These are phyloP conservation scores for Drosophila nr. perissopoda DNA, from an alignment of 2,888 invertebrate genomes.

Conservation along the genomic window DNA sequence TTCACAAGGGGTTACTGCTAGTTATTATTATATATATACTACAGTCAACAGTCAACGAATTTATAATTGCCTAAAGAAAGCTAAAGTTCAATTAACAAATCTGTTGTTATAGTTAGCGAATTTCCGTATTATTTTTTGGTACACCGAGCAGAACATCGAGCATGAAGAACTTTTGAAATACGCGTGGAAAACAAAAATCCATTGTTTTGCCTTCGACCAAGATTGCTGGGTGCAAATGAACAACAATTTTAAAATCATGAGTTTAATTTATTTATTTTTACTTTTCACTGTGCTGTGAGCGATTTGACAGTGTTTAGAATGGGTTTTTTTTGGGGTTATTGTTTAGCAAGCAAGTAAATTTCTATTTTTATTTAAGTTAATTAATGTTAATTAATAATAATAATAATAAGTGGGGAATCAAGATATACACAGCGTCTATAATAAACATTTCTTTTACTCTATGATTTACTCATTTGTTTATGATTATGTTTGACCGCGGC, in stretches of 20 bases:
- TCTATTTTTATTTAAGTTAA: not conserved
- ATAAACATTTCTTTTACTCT: too few species aligned
- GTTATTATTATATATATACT: not conserved
- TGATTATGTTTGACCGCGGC: not conserved
- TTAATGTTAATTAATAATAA: not conserved
- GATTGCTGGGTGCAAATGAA: not conserved
- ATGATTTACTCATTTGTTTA: not conserved
- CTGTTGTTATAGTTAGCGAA: not conserved
- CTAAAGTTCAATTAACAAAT: constrained; percentile 12
- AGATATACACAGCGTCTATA: too few species aligned
- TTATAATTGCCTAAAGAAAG: constrained; percentile 14
- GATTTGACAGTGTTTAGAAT: not conserved
- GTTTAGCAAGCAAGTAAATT: not conserved
- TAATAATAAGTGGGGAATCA: not conserved
- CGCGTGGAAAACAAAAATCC: not conserved
- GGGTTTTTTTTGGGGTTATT: not conserved
- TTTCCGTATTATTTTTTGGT: constrained; percentile 6
- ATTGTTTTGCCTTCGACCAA: constrained; percentile 11
- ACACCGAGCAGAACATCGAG: not conserved
- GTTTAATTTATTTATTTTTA: not conserved
- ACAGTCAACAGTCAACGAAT: constrained; percentile 9
- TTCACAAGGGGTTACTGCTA: constrained; percentile 22
- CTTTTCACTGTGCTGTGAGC: not conserved
- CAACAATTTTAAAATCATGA: not conserved
- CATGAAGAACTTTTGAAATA: not conserved